Conservation (phyloP, 2,888 invertebrate genomes). For the Pherbina coryleti region DNA sequence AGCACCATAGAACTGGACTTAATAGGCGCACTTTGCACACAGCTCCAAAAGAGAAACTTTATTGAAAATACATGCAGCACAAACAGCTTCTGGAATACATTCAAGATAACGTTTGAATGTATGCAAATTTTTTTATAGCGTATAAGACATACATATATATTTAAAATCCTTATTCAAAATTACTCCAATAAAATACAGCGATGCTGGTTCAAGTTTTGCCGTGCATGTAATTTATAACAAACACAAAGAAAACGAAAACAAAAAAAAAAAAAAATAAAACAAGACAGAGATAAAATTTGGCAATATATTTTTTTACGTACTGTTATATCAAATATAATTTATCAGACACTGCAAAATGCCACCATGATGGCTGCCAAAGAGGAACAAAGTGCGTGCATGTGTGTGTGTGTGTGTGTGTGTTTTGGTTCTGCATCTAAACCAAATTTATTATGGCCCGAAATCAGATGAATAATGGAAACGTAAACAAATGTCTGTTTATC, state of each 20-base stretch:
- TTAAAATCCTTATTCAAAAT: not conserved
- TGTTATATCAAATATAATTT: conserved; percentile 61
- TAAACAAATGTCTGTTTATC: conserved; percentile 38
- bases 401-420: not conserved
- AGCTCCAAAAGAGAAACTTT: too few relatives aligned
- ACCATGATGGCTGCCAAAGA: conserved; percentile 31
- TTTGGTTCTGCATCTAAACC: conserved; percentile 22
- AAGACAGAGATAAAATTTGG: not conserved
- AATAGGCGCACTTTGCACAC: too few relatives aligned
- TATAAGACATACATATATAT: not conserved
- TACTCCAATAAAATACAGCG: conserved; percentile 5
- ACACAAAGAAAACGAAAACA: not conserved
- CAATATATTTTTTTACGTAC: conserved; percentile 16
- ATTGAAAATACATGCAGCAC: too few relatives aligned
- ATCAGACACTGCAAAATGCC: conserved; percentile 54
- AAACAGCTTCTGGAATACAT: too few relatives aligned
- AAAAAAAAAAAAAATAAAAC: conserved; percentile 1
- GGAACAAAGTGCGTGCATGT: not conserved
- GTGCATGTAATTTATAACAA: not conserved
- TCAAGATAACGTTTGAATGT: not conserved
- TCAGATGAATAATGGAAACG: conserved; percentile 39
- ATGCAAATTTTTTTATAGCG: conserved; percentile 11
- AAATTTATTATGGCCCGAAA: conserved; percentile 34
- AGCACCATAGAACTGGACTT: too few relatives aligned
- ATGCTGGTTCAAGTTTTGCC: conserved; percentile 7